Base-by-base conservation (phyloP, 1,140 invertebrate species). In the Drosophila bocqueti region DNA sequence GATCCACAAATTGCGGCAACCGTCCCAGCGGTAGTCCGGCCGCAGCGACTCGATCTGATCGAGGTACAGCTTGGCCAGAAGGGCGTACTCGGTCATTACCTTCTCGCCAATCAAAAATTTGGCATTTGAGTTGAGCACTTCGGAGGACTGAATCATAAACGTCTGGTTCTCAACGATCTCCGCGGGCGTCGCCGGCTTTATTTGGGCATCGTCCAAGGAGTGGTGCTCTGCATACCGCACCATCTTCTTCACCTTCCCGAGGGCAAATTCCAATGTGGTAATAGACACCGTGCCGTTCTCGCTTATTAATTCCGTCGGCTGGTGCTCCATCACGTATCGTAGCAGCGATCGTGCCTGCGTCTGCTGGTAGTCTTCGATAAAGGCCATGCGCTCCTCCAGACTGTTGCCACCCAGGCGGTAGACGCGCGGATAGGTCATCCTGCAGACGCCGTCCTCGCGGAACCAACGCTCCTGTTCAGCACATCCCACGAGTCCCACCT, bases 1-100 rank as follows among this genome's bases (percentile, higher is more conserved):
- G 69, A 99, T 98, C 98, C 98, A 99, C 60, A 98, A 95, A 93
- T 98, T 98, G 76, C 95, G 95, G 50, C 94, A 94, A 5, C 97
- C 97, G 93, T 98, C 98, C 91, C 91, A 92, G 15, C 84, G 66
- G 38, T 68, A 92, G 31, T 92, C 91, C 5, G 58, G 60, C 92
- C 71, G 96, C 92, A 92, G 96, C 95, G 16, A 95, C 95, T 93
- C 96, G 95, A 86, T 94, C 93, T 72, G 93, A 93, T 80, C 94
- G 91, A 73, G 96, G 93, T 87, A 95, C 93, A 87, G 55, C n/a
- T 96, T 86, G 24, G 95, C 93, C 62, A 93, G 93, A 54, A 93
- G 94, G 1, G 94, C 93, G 79, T 94, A 94, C 42, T 94, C 93
- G 38, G 94, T 82, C 75, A 94, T 82, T 31, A 93, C 83, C 40